Conservation (phyloP, 2,888 invertebrate species). For the Drosophila bunnanda region DNA sequence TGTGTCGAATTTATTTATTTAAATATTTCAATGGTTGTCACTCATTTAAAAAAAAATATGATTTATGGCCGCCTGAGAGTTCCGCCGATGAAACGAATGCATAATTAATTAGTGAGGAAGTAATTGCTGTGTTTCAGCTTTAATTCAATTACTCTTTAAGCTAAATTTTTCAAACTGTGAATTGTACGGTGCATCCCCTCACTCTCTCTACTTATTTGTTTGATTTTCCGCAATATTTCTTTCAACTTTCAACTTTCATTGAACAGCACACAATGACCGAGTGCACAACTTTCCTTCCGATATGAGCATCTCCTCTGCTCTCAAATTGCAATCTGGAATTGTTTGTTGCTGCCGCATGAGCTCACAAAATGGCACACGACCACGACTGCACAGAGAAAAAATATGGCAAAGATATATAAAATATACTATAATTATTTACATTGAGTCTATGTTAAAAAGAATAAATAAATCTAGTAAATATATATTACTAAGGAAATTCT, state of each 20-base stretch:
- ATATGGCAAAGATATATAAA: neutral
- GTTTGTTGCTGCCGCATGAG: slow-evolving; percentile 17
- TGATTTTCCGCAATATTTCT: slow-evolving; percentile 4
- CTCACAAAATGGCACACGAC: slow-evolving; percentile 8
- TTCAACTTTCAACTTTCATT: slow-evolving; percentile 13
- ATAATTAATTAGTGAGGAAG: neutral
- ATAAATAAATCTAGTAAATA: no score
- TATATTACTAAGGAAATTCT: no score
- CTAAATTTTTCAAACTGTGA: neutral
- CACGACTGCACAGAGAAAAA: slow-evolving; percentile 10
- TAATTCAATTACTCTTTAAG: neutral
- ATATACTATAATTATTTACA: neutral
- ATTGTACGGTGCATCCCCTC: neutral
- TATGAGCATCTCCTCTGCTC: slow-evolving; percentile 17
- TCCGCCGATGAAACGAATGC: neutral
- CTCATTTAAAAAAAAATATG: neutral
- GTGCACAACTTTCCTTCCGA: slow-evolving; percentile 17
- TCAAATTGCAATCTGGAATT: slow-evolving; percentile 31
- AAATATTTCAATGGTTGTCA: neutral
- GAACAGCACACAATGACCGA: slow-evolving; percentile 12
- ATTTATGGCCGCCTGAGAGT: neutral
- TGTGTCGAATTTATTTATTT: neutral
- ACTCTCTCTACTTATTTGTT: neutral
- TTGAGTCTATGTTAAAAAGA: no score
- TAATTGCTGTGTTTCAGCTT: neutral